phyloP scores from a whole-genome alignment of 2,888 invertebrate species.

The Drosophila falleni region DNA sequence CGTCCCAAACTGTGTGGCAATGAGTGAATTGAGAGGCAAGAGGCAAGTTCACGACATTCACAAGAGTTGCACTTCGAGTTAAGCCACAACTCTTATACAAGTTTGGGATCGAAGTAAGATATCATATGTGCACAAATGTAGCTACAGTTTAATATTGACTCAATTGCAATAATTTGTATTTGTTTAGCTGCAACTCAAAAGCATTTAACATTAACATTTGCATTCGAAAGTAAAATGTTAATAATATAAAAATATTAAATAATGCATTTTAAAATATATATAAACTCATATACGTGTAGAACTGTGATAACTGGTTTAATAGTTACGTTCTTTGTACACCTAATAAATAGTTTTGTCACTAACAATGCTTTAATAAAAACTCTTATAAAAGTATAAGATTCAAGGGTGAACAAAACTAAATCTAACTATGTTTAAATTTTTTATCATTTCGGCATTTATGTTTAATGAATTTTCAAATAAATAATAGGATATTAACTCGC shows the following conservation, averaged over 20 bases:
- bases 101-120: neutral
- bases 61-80: neutral
- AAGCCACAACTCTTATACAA: slow-evolving; percentile 5
- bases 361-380: too few species aligned
- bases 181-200: neutral
- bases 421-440: too few species aligned
- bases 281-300: neutral
- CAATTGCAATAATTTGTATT: neutral
- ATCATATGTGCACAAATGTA: neutral
- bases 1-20: slow-evolving; percentile 1
- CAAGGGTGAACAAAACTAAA: too few species aligned
- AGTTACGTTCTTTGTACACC: too few species aligned
- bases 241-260: neutral
- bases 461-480: too few species aligned
- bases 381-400: too few species aligned
- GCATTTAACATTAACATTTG: neutral
- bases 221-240: neutral
- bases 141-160: neutral
- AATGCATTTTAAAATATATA: neutral
- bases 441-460: too few species aligned
- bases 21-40: slow-evolving; percentile 14
- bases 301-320: too few species aligned
- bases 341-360: too few species aligned
- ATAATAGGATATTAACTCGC: too few species aligned
- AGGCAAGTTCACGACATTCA: neutral